These are phyloP conservation scores for Poecilia latipinna DNA, from an alignment of 2,113 vertebrate species.

Conservation along the genomic window DNA sequence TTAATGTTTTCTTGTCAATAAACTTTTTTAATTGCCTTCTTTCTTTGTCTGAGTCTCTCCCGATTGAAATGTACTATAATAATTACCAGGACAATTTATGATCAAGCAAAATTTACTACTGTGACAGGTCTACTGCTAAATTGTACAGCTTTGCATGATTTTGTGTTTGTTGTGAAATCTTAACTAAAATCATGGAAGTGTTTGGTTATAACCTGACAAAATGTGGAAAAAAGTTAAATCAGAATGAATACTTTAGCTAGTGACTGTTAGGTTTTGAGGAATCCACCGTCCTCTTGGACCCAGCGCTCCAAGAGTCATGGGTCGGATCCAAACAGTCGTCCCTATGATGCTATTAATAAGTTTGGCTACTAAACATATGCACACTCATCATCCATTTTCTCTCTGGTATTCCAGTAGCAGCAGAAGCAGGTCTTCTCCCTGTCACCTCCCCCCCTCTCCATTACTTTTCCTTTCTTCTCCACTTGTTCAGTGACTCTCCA, in stretches of 20 bases:
- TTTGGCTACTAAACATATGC: slow-evolving; percentile 3
- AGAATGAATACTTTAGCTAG: background rate
- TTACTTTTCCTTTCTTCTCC: background rate
- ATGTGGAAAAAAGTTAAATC: too few species aligned
- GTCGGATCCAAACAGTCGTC: slow-evolving; percentile 42
- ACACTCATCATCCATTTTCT: slow-evolving; percentile 6
- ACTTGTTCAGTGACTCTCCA: background rate
- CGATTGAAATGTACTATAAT: too few species aligned
- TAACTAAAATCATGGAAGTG: too few species aligned
- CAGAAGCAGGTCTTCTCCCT: background rate
- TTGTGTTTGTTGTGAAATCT: too few species aligned
- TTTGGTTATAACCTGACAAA: too few species aligned
- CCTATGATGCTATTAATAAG: slow-evolving; percentile 55
- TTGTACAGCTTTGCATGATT: too few species aligned
- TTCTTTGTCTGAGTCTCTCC: too few species aligned
- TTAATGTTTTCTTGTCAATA: too few species aligned
- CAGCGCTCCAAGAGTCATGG: background rate
- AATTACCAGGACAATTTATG: too few species aligned
- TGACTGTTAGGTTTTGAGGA: background rate
- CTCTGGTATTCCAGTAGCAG: slow-evolving; percentile 51
- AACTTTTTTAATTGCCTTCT: too few species aligned
- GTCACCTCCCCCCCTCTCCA: slow-evolving; percentile 5
- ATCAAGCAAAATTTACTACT: too few species aligned
- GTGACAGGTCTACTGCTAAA: too few species aligned
- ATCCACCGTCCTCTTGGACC: background rate